Evolutionary conservation across 2,888 invertebrate species (phyloP).

Genomic region (Calliphora vomitoria): DNA sequence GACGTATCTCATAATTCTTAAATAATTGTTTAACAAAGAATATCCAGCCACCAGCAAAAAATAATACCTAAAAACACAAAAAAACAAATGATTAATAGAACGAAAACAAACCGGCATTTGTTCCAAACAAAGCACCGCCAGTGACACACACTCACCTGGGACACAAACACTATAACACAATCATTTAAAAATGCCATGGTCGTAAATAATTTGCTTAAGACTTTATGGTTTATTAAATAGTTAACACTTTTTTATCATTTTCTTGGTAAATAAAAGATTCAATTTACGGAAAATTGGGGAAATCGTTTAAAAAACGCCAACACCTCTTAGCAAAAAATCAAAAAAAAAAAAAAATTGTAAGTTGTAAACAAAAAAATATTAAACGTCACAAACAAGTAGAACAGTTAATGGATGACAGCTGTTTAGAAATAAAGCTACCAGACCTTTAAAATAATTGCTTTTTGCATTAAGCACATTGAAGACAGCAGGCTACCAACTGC

Average conservation of each 20-base stretch:
- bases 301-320: conserved; percentile 37
- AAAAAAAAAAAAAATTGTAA: conserved; percentile 21
- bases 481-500: too few relatives aligned
- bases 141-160: conserved; percentile 87
- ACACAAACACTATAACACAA: conserved; percentile 92
- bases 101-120: conserved; percentile 36
- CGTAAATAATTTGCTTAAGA: neutral
- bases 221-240: conserved; percentile 10
- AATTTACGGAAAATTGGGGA: conserved; percentile 16
- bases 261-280: conserved; percentile 8
- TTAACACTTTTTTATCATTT: conserved; percentile 36
- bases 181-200: conserved; percentile 93
- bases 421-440: conserved; percentile 23
- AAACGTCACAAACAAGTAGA: conserved; percentile 49
- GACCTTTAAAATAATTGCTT: neutral
- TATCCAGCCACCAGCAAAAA: conserved; percentile 98
- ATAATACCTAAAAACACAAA: conserved; percentile 89
- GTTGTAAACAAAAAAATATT: conserved; percentile 63
- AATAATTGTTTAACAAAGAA: conserved; percentile 99
- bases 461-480: neutral
- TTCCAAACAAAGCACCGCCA: neutral
- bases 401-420: conserved; percentile 22
- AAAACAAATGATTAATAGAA: conserved; percentile 11
- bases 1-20: conserved; percentile 98
- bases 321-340: conserved; percentile 39